Base-by-base conservation (phyloP, 2,797 vertebrate genomes). In the Epinephelus coioides region DNA sequence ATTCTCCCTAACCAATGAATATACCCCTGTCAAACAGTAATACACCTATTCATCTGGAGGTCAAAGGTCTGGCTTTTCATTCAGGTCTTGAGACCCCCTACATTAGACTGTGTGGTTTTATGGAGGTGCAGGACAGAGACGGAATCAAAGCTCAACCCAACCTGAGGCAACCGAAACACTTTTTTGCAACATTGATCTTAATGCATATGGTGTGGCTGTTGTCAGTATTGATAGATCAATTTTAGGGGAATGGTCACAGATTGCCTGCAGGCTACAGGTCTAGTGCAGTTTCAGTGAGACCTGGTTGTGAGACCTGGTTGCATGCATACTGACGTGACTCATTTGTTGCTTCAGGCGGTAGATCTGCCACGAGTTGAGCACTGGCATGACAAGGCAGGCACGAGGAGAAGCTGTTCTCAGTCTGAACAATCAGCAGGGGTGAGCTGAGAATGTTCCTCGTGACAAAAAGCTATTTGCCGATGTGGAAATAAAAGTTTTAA, bases 281-380 rank as follows among this genome's bases (percentile, higher is more conserved):
- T 54, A 56, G 61, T 21, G 11, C 65, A 3, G 63, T 74, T 84
- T 86, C 83, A 83, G 23, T 67, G 76, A 89, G 89, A 86, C 89
- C 87, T 80, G 89, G 88, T 78, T 82, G 64, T 57, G 69, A 84
- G 86, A 85, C 86, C 81, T 81, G 81, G 89, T 79, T 88, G 90
- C 82, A 88, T 74, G 82, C 87, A 76, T 77, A 83, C 73, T 86
- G 78, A 78, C 76, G 56, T 91, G 86, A 93, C 89, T 92, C 91
- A 93, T 91, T 88, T 83, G 85, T 81, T 76, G 90, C 90, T 86
- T 44, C 21, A 1, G 91, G 93, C 76, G 2, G 17, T 67, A 44
- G 78, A 88, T 89, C 88, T 82, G 81, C 84, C 87, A 69, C 76
- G 80, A 86, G 79, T 71, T 55, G 84, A 86, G 75, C 78, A 75